phyloP scores from a whole-genome alignment of 2,797 vertebrate species.

The Phoxinus dragarum region DNA sequence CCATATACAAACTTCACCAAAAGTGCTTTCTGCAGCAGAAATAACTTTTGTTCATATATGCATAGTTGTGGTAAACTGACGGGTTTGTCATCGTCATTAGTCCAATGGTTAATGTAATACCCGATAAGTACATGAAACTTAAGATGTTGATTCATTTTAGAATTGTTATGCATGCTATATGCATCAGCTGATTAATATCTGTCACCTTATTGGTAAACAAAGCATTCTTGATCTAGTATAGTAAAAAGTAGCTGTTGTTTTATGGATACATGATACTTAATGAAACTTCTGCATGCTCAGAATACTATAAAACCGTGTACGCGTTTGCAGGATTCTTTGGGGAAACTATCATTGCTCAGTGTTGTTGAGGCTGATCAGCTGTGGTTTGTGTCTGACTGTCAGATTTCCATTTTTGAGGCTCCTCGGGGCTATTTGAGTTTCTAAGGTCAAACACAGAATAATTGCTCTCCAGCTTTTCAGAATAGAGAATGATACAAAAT shows the following conservation, averaged over 20 bases:
- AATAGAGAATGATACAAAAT: conserved; percentile 11
- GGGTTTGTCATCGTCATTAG: neutral
- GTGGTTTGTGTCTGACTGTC: conserved; percentile 8
- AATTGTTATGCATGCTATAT: neutral
- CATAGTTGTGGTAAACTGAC: neutral
- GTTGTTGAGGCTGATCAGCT: conserved; percentile 10
- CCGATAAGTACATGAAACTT: neutral
- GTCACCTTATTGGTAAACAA: neutral
- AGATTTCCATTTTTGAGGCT: conserved; percentile 27
- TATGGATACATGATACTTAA: neutral
- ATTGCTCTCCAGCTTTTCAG: conserved; percentile 28
- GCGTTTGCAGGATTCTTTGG: neutral
- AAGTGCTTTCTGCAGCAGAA: neutral
- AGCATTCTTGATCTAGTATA: neutral
- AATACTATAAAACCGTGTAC: neutral
- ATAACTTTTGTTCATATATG: conserved; percentile 1
- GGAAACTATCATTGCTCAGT: neutral
- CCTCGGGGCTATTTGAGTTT: conserved; percentile 25
- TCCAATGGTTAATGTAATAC: neutral
- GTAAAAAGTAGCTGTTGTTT: neutral
- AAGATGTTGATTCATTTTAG: neutral
- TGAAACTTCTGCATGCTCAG: neutral
- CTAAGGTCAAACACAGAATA: conserved; percentile 41
- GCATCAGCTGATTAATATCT: neutral
- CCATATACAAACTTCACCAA: neutral